A percentile compares a stretch with the other conserved stretches of the same genome.
These are phyloP conservation scores for Dipodomys stephensi DNA, from an alignment of 2,113 vertebrate species.

Conservation along the genomic window DNA sequence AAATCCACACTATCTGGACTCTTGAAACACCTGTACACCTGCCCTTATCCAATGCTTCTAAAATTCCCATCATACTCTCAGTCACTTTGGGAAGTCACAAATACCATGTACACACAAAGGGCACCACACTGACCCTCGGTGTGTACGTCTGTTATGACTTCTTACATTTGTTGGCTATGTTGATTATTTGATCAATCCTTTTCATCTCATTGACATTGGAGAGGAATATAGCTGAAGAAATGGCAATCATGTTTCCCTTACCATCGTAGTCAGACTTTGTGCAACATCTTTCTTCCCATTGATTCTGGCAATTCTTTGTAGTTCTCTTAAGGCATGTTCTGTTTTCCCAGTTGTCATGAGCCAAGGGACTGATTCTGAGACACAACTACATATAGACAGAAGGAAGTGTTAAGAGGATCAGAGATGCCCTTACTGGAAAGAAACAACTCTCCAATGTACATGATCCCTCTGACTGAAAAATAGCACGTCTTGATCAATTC, in stretches of 20 bases:
- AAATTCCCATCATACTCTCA: neutral
- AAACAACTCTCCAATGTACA: neutral
- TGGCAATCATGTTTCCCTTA: neutral
- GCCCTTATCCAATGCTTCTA: neutral
- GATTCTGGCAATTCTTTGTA: slow-evolving; percentile 9
- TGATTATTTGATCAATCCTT: neutral
- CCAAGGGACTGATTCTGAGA: slow-evolving; percentile 4
- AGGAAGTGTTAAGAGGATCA: no score
- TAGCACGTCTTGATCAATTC: neutral
- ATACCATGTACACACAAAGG: neutral
- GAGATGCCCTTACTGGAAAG: neutral
- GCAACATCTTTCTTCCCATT: slow-evolving; percentile 9
- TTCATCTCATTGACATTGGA: neutral
- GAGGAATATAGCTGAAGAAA: neutral
- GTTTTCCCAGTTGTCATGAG: neutral
- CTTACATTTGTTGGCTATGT: neutral
- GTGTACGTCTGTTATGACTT: neutral
- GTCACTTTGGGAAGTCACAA: neutral
- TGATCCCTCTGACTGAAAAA: neutral
- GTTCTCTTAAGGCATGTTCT: neutral
- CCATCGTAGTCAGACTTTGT: neutral
- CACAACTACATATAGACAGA: neutral
- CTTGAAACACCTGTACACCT: neutral
- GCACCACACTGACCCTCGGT: neutral
- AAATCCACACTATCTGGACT: no score